A percentile compares a stretch with the other conserved stretches of the same genome.
These are phyloP conservation scores for Polydrusus cervinus DNA, from an alignment of 2,888 invertebrate species.

Conservation along the genomic window DNA sequence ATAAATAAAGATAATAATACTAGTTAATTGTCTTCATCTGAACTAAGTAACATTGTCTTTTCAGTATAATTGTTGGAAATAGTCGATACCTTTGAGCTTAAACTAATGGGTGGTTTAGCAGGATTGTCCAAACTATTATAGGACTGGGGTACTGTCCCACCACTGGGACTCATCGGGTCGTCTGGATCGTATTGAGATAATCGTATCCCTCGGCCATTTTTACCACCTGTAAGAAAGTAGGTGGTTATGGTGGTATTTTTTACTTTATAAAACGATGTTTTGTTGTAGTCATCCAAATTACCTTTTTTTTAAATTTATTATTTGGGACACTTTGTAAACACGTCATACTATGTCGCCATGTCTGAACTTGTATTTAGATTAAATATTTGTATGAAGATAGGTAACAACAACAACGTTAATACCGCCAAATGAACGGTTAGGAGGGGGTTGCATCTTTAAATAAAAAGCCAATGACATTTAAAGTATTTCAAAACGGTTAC, in stretches of 20 bases:
- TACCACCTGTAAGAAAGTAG: slow-evolving; percentile 71
- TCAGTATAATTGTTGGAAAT: slow-evolving; percentile 93
- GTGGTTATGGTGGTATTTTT: background rate
- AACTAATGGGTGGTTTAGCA: slow-evolving; percentile 63
- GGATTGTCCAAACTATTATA: slow-evolving; percentile 67
- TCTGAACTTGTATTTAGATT: no score
- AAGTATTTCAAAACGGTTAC: no score
- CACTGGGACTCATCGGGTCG: slow-evolving; percentile 74
- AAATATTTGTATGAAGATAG: no score
- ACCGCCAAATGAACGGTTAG: no score
- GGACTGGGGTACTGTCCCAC: slow-evolving; percentile 66
- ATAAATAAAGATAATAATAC: slow-evolving; percentile 19
- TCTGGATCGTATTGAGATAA: slow-evolving; percentile 81
- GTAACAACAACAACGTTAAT: no score
- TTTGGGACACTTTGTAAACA: no score
- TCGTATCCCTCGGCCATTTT: slow-evolving; percentile 79
- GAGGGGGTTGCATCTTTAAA: no score
- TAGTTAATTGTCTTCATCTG: slow-evolving; percentile 85
- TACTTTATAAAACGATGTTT: background rate
- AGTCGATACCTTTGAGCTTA: slow-evolving; percentile 82
- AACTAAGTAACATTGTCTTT: slow-evolving; percentile 95
- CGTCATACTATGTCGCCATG: no score
- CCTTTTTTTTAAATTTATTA: no score
- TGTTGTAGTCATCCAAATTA: background rate
- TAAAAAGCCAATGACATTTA: no score